Evolutionary conservation across 1,140 invertebrate genomes (phyloP), one percentile per base, ranked within the genome.

Genomic region (Acromyrmex heyeri): DNA sequence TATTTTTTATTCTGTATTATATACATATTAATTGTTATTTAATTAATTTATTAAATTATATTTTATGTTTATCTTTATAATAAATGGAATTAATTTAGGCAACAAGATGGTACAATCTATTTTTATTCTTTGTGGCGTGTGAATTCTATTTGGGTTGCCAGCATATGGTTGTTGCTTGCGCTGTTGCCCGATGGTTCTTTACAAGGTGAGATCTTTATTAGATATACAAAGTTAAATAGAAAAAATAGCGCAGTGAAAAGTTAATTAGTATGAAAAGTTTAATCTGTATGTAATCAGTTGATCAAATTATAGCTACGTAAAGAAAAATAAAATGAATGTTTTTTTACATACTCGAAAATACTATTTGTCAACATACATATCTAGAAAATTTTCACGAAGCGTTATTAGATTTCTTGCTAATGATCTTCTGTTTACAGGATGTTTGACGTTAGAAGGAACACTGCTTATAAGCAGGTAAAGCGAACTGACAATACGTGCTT

Each of bases 81-180:
- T 27, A 61, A 73, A 79, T 61, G 69, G 27, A 79, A 82, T 88
- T 85, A 4, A 82, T 91, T 89, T 93, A 96, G 95, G 93, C 96
- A 85, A 94, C 97, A 86, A 96, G 96, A 90, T 97, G 96, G 96
- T 96, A 97, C 93, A 97, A 97, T 93, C 72, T 98, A 5, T 96
- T 97, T 86, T 96, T 96, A n/a, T 95, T 97, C 44, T 96, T 98
- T 73, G 98, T 98, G 96, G 94, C 97, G n/a, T 95, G 94, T 50
- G 97, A 98, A 93, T 98, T 98, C 91, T 96, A 97, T 62, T 94
- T 97, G 53, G 97, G 97, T 24, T 98, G 97, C 93, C 97, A 98
- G 90, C 97, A 98, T 92, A 96, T 98, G 94, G 95, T 97, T 0
- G 96, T 98, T 61, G 97, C 97, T 57, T 97, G 97, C n/a, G 96